Evolutionary conservation across 2,888 invertebrate genomes (phyloP).

Genomic region (Allophyes oxyacanthae): DNA sequence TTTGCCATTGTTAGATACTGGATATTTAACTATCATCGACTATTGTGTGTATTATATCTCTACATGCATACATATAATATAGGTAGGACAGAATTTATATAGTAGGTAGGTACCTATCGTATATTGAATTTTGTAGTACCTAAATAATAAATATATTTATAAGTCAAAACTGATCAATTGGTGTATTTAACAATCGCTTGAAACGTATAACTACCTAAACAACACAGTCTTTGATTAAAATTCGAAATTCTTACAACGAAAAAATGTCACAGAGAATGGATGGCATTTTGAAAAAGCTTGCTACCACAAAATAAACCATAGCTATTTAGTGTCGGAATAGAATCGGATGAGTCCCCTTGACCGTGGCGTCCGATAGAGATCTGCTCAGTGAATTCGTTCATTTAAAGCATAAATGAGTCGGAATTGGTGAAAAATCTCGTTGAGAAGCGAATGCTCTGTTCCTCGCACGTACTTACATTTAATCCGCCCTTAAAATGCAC

Average conservation of each 20-base stretch:
- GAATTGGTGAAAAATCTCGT: constrained; percentile 67
- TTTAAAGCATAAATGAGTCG: constrained; percentile 79
- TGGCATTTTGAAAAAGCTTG: constrained; percentile 74
- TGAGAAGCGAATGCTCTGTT: constrained; percentile 50
- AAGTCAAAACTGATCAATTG: not conserved
- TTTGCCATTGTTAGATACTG: constrained; percentile 14
- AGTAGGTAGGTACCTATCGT: too few species aligned
- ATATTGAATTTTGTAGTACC: too few species aligned
- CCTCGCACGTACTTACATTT: constrained; percentile 35
- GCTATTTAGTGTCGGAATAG: constrained; percentile 80
- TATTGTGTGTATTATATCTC: constrained; percentile 1
- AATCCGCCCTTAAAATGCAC: constrained; percentile 19
- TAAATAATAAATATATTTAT: too few species aligned
- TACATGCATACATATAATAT: too few species aligned
- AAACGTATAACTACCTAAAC: not conserved
- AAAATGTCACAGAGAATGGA: constrained; percentile 47
- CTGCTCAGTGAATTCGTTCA: constrained; percentile 77
- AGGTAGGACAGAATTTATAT: too few species aligned
- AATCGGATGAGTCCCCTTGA: constrained; percentile 79
- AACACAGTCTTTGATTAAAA: constrained; percentile 24
- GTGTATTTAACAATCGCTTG: not conserved
- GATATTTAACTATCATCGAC: constrained; percentile 14
- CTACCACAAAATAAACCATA: constrained; percentile 79
- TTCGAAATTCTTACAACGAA: constrained; percentile 31
- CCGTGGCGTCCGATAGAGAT: constrained; percentile 80